phyloP scores from a whole-genome alignment of 2,888 invertebrate species.

The Meandrusa payeni region DNA sequence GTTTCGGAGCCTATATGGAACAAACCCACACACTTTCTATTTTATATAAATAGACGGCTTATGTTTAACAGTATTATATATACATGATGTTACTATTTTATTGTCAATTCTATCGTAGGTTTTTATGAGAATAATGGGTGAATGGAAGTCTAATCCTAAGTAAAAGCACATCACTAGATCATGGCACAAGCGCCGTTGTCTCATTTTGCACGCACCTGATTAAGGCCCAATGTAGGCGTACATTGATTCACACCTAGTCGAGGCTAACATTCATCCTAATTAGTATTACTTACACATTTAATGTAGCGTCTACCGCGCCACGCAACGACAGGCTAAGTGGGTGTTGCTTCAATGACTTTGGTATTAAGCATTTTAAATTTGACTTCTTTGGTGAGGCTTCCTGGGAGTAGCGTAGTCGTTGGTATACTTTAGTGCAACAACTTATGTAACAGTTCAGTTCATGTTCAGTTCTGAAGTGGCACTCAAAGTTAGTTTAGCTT shows the following conservation, averaged over 20 bases:
- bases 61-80: too few relatives aligned
- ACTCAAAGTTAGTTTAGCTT: too few relatives aligned
- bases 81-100: too few relatives aligned
- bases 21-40: too few relatives aligned
- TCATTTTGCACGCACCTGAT: slow-evolving; percentile 55
- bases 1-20: too few relatives aligned
- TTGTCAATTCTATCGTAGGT: too few relatives aligned
- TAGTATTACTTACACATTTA: slow-evolving; percentile 34
- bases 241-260: slow-evolving; percentile 46
- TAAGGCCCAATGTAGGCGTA: slow-evolving; percentile 52
- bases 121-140: neutral
- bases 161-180: slow-evolving; percentile 20
- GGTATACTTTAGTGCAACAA: too few relatives aligned
- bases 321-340: slow-evolving; percentile 10
- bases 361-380: slow-evolving; percentile 5
- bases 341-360: slow-evolving; percentile 11
- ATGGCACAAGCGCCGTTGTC: slow-evolving; percentile 37
- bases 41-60: too few relatives aligned
- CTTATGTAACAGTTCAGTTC: too few relatives aligned
- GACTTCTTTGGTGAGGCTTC: too few relatives aligned
- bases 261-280: slow-evolving; percentile 54
- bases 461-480: too few relatives aligned
- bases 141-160: neutral
- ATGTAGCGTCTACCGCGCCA: slow-evolving; percentile 16
- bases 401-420: too few relatives aligned